phyloP scores from a whole-genome alignment of 2,797 vertebrate genomes.

The Emydoidea blandingii region DNA sequence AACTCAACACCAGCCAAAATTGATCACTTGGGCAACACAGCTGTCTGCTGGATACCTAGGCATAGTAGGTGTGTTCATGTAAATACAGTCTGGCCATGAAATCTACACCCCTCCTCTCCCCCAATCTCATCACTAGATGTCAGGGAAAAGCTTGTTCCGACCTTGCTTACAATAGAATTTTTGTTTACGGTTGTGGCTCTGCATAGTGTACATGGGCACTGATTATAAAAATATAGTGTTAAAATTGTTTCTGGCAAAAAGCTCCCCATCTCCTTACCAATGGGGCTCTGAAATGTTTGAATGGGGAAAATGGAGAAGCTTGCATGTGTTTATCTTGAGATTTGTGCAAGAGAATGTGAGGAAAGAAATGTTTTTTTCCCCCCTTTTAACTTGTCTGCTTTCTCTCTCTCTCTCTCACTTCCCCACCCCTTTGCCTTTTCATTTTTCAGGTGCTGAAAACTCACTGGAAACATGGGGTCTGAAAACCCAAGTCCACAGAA shows the following conservation, averaged over 20 bases:
- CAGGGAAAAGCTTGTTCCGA: not conserved
- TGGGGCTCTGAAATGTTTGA: not conserved
- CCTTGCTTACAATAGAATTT: not conserved
- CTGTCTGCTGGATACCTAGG: not conserved
- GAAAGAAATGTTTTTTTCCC: fast-evolving
- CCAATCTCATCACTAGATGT: not conserved
- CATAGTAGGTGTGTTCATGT: not conserved
- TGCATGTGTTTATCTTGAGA: not conserved
- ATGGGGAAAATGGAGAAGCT: not conserved
- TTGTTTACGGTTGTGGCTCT: not conserved
- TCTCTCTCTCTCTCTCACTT: not conserved
- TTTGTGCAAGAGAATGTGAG: fast-evolving
- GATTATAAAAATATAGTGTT: not conserved
- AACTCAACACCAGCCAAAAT: not conserved
- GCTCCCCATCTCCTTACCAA: fast-evolving
- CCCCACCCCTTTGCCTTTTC: not conserved
- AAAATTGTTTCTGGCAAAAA: not conserved
- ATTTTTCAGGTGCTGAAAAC: not conserved
- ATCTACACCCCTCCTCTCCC: not conserved
- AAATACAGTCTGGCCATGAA: not conserved
- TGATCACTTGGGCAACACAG: not conserved
- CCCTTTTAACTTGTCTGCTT: not conserved
- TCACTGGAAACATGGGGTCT: slow-evolving; percentile 74
- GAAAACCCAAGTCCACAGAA: slow-evolving; percentile 85
- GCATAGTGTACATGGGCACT: not conserved